Base-by-base conservation (phyloP, 2,113 vertebrate species). In the Desmodus rotundus region DNA sequence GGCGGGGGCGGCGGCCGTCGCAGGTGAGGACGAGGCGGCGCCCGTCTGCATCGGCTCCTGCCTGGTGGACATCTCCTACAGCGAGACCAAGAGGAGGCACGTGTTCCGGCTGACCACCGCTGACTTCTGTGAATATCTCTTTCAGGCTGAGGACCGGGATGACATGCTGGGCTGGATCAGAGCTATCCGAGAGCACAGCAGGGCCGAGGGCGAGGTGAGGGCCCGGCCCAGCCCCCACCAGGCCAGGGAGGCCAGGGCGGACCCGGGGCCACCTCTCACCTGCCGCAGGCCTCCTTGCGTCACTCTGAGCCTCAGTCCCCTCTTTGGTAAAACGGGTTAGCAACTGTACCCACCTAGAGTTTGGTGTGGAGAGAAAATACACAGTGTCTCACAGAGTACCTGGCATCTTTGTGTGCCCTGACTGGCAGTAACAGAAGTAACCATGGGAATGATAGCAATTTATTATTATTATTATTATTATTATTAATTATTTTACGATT, bases 41-140 rank as follows among this genome's bases (percentile, higher is more conserved):
- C 99, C 99, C 43, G 99, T 99, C 99, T 99, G 98, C 99, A 99
- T 99, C 99, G 98, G 99, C 96, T 99, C 99, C 98, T 99, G 99
- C 99, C 98, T 99, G 98, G 99, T 99, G 98, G 99, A 99, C 99
- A 99, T 99, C 92, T 99, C 99, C 43, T 99, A 99, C 99, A 99
- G 99, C 97, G 99, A 99, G 98, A 99, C 99, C 98, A 99, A 99
- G 97, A 99, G 99, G 92, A 99, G 99, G 98, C 99, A 99, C 97
- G 99, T 99, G 85, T 99, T 99, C 98, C 98, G 99, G 22, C 99
- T 99, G 97, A 99, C 99, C 98, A 99, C 99, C 78, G 99, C 99
- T 99, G 99, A 99, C 99, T 99, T 99, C 99, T 99, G 99, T 98
- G 99, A 99, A 99, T 99, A 99, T 99, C 99, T 99, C 98, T 99